These are phyloP conservation scores for Megalops atlanticus DNA, from an alignment of 2,113 vertebrate species.

Conservation along the genomic window DNA sequence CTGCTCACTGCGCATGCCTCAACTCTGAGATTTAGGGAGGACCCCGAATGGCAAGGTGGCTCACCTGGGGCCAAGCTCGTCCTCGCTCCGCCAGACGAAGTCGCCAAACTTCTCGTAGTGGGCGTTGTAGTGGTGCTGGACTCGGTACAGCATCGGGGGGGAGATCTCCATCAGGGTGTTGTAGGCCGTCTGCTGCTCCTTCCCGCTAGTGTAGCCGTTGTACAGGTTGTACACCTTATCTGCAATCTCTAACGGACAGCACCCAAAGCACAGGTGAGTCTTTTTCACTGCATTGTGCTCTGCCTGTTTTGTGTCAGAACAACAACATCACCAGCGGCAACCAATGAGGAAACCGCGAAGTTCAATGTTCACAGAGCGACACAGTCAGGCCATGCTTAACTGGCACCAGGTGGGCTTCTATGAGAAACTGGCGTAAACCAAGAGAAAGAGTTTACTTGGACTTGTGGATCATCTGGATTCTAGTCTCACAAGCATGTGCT, in stretches of 20 bases:
- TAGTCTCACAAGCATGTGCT: no score
- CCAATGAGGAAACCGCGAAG: no score
- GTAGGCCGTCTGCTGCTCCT: constrained; percentile 97
- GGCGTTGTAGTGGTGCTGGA: constrained; percentile 96
- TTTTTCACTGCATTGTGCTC: not conserved
- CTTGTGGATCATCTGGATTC: no score
- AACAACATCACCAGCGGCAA: no score
- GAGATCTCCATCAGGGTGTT: constrained; percentile 96
- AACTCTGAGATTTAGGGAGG: no score
- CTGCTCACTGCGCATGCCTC: no score
- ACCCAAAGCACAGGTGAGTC: constrained; percentile 3
- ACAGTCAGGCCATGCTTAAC: not conserved
- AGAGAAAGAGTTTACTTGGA: no score
- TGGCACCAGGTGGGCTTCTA: not conserved
- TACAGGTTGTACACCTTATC: constrained; percentile 98
- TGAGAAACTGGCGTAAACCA: no score
- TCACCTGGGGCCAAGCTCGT: constrained; percentile 96
- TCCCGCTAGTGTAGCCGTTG: constrained; percentile 98
- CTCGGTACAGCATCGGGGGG: constrained; percentile 85
- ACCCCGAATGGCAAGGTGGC: not conserved
- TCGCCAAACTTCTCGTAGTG: constrained; percentile 99
- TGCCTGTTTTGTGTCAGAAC: no score
- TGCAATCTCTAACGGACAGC: constrained; percentile 81
- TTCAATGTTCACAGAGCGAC: not conserved
- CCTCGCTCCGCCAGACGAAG: constrained; percentile 97